phyloP scores from a whole-genome alignment of 2,888 invertebrate genomes.

The Machimus rusticus region DNA sequence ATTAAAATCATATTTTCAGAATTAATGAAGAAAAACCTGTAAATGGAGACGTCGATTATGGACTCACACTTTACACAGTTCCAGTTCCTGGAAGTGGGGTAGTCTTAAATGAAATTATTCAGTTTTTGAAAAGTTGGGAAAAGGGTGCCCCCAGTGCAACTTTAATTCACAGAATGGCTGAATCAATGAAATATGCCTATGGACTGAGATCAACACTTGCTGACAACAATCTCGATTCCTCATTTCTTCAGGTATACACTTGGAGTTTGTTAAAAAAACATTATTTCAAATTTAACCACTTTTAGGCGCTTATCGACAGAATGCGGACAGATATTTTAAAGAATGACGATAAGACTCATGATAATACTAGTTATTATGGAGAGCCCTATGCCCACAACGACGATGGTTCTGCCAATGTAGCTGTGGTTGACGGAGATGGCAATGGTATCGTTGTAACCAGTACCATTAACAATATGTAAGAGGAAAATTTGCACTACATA shows the following conservation, averaged over 20 bases:
- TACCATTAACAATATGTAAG: conserved; percentile 77
- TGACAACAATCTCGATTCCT: conserved; percentile 67
- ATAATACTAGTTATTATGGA: conserved; percentile 76
- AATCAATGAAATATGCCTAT: conserved; percentile 91
- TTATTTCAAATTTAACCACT: not conserved
- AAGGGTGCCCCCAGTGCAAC: conserved; percentile 57
- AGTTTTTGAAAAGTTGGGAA: conserved; percentile 67
- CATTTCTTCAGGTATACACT: conserved; percentile 48
- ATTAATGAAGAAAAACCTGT: conserved; percentile 61
- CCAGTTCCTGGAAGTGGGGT: conserved; percentile 87
- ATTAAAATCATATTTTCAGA: conserved; percentile 47
- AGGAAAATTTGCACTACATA: conserved; percentile 54
- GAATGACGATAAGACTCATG: conserved; percentile 67
- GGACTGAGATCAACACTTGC: conserved; percentile 79
- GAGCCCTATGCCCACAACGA: conserved; percentile 64
- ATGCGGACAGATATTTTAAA: conserved; percentile 60
- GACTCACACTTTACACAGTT: conserved; percentile 75
- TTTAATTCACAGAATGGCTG: conserved; percentile 75
- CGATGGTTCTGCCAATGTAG: conserved; percentile 90
- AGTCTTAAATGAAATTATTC: conserved; percentile 81
- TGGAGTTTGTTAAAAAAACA: not conserved
- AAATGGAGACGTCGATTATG: conserved; percentile 52
- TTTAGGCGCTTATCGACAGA: not conserved
- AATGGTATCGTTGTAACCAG: conserved; percentile 91
- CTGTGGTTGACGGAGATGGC: conserved; percentile 82